phyloP scores from a whole-genome alignment of 2,888 invertebrate genomes.

The Drosophila algonquin region DNA sequence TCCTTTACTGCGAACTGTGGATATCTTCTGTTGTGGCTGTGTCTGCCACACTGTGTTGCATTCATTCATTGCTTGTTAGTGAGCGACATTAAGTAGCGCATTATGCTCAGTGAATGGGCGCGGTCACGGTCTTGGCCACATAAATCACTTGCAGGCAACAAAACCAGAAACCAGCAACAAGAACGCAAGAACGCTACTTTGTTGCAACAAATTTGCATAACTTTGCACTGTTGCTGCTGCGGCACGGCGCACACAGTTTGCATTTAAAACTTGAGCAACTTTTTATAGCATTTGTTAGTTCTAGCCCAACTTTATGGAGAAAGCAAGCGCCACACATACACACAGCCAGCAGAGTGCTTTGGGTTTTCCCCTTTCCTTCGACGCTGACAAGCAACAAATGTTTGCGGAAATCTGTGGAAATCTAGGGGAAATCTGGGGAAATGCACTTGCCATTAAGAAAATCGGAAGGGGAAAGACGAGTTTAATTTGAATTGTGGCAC shows the following conservation, averaged over 20 bases:
- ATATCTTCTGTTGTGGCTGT: neutral
- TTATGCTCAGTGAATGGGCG: constrained; percentile 57
- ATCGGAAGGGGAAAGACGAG: constrained; percentile 25
- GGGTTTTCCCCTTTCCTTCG: neutral
- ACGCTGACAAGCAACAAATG: constrained; percentile 59
- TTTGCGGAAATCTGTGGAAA: constrained; percentile 48
- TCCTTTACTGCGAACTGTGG: neutral
- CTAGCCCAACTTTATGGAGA: constrained; percentile 47
- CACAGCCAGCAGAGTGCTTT: neutral
- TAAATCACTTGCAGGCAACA: constrained; percentile 69
- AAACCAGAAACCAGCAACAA: constrained; percentile 57
- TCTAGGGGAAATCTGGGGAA: constrained; percentile 40
- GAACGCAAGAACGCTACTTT: constrained; percentile 61
- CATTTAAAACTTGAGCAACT: constrained; percentile 56
- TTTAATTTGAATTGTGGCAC: constrained; percentile 53
- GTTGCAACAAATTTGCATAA: constrained; percentile 76
- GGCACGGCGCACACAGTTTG: constrained; percentile 12
- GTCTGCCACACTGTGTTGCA: constrained; percentile 34
- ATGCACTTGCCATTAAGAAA: constrained; percentile 45
- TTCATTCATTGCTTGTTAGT: constrained; percentile 40
- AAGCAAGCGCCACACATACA: neutral
- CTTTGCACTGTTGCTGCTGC: constrained; percentile 46
- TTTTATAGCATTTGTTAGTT: constrained; percentile 50
- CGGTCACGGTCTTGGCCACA: constrained; percentile 62
- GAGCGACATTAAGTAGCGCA: constrained; percentile 50